These are phyloP conservation scores for Apostichopus japonicus DNA, from an alignment of 35 echinoderm and acorn worm genomes.

Conservation along the genomic window DNA sequence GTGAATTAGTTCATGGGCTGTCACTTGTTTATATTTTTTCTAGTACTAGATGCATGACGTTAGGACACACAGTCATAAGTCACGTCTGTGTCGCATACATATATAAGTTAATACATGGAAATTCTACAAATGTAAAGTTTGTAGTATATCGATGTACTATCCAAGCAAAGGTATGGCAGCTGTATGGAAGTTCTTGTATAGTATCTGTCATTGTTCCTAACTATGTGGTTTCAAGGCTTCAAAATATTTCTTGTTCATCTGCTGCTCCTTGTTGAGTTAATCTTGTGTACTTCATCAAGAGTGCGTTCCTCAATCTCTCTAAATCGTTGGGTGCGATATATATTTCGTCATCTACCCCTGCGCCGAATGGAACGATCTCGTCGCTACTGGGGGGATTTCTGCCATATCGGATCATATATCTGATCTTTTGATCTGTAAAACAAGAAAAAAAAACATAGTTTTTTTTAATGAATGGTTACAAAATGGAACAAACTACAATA, in stretches of 20 bases:
- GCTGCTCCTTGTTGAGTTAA: background rate
- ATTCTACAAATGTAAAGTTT: background rate
- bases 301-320: constrained; percentile 9
- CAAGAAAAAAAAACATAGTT: constrained; percentile 1
- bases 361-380: constrained; percentile 4
- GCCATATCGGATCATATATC: constrained; percentile 51
- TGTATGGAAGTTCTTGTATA: constrained; percentile 9
- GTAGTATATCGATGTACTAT: background rate
- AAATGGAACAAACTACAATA: too few species aligned
- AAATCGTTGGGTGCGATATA: constrained; percentile 3
- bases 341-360: background rate
- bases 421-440: constrained; percentile 7
- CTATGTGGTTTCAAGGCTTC: background rate
- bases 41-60: too few species aligned
- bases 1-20: too few species aligned
- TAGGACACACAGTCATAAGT: background rate
- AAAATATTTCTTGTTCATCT: constrained; percentile 52
- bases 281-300: constrained; percentile 38
- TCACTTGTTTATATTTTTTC: too few species aligned
- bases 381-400: constrained; percentile 5
- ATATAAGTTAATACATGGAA: background rate
- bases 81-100: constrained; percentile 5
- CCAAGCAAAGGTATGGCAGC: background rate
- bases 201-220: background rate
- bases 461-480: too few species aligned